Percentiles rank a stretch among this genome's conserved stretches.
Evolutionary conservation across 2,113 vertebrate genomes (phyloP).

Genomic region (Notechis scutatus): DNA sequence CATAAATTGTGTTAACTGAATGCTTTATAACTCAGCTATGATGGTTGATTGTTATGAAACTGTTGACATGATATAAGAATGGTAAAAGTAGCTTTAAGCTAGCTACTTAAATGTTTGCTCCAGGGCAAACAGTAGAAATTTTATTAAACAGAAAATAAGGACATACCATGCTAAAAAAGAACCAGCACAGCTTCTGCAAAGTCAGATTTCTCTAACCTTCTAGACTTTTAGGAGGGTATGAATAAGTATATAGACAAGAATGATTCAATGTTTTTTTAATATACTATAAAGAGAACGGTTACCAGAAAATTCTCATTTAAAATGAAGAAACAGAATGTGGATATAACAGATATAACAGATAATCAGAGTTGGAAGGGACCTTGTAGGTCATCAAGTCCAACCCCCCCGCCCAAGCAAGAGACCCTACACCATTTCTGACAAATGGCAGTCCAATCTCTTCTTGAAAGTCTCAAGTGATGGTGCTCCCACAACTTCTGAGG

Average conservation of each 20-base stretch:
- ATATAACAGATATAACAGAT: no score
- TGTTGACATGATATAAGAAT: background rate
- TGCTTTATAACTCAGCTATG: background rate
- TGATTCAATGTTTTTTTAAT: background rate
- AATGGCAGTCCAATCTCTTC: no score
- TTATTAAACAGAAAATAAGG: background rate
- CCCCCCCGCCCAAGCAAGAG: no score
- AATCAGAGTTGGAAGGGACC: no score
- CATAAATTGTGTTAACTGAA: background rate
- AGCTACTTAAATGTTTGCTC: background rate
- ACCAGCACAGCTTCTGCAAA: background rate
- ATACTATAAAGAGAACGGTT: background rate
- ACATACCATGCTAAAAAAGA: background rate
- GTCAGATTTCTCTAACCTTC: background rate
- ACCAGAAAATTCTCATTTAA: background rate
- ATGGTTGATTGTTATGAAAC: background rate
- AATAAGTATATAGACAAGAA: background rate
- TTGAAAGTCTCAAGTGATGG: no score
- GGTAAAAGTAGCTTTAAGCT: background rate
- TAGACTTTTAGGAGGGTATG: background rate
- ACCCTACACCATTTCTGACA: no score
- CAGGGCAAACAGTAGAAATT: background rate
- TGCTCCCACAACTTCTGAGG: no score
- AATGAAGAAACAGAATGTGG: background rate
- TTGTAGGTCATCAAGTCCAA: no score